phyloP scores from a whole-genome alignment of 2,888 invertebrate species.

The Zeuzera pyrina region DNA sequence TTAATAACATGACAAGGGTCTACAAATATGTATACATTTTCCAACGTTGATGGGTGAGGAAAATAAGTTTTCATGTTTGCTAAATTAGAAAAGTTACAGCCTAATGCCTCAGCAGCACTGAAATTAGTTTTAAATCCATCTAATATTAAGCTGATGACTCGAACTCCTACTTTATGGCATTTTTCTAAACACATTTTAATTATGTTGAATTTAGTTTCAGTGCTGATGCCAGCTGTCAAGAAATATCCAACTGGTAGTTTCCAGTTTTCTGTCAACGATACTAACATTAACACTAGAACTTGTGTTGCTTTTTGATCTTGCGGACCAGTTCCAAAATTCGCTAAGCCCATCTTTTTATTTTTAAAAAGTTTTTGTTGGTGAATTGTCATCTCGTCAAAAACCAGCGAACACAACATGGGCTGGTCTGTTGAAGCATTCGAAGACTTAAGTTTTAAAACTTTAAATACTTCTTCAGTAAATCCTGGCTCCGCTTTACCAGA shows the following conservation, averaged over 20 bases:
- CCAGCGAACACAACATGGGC: neutral
- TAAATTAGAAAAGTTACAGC: too few relatives aligned
- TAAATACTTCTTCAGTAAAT: too few relatives aligned
- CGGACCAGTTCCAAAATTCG: neutral
- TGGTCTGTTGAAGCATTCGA: too few relatives aligned
- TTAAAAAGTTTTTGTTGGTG: neutral
- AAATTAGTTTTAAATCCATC: neutral
- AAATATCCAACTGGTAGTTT: neutral
- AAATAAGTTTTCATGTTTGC: neutral
- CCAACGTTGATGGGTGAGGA: neutral
- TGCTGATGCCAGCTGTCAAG: neutral
- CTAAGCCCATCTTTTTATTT: too few relatives aligned
- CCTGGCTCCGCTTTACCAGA: too few relatives aligned
- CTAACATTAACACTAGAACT: conserved; percentile 1
- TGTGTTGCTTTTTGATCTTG: conserved; percentile 1
- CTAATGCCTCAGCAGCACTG: neutral
- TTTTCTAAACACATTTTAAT: conserved; percentile 11
- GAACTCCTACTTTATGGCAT: neutral
- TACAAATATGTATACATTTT: neutral
- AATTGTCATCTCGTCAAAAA: neutral
- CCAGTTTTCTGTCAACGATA: neutral
- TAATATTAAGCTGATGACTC: neutral
- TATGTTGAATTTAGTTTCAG: conserved; percentile 11
- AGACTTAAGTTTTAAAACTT: too few relatives aligned
- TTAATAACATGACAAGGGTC: conserved; percentile 1